These are phyloP conservation scores for Ectobius pallidus DNA, from an alignment of 2,888 invertebrate species.

Conservation along the genomic window DNA sequence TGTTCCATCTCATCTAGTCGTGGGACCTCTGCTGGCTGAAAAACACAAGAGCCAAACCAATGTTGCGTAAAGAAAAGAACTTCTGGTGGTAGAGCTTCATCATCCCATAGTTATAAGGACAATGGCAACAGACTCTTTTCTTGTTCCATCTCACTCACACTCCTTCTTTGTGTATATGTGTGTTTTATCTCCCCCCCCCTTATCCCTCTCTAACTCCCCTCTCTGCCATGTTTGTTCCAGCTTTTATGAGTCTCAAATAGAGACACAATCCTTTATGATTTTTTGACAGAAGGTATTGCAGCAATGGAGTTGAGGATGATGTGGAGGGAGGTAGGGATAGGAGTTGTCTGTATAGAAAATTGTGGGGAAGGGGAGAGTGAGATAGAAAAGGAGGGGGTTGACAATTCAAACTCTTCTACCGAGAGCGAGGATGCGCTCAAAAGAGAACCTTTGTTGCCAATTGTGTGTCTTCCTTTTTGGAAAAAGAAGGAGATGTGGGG, in stretches of 20 bases:
- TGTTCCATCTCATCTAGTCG: not conserved
- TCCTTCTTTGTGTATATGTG: not conserved
- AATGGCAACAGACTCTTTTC: constrained; percentile 39
- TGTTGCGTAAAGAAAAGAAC: constrained; percentile 41
- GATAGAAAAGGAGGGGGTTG: constrained; percentile 31
- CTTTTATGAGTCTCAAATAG: constrained; percentile 44
- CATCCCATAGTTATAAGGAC: constrained; percentile 43
- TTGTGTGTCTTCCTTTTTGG: constrained; percentile 43
- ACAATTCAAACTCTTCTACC: constrained; percentile 43
- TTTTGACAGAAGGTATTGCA: constrained; percentile 43
- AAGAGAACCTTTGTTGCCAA: constrained; percentile 44
- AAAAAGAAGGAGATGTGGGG: constrained; percentile 6
- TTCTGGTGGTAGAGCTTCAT: constrained; percentile 40
- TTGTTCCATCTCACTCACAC: constrained; percentile 30
- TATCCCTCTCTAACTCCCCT: constrained; percentile 3
- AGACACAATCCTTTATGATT: constrained; percentile 44
- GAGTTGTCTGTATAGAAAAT: constrained; percentile 2
- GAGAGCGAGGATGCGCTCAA: constrained; percentile 35
- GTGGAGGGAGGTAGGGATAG: constrained; percentile 13
- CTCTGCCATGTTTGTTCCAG: constrained; percentile 40
- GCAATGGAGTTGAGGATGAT: not conserved
- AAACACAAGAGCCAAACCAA: constrained; percentile 20
- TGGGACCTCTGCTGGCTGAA: constrained; percentile 22
- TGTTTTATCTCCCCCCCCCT: constrained; percentile 15
- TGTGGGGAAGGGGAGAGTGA: constrained; percentile 2